Evolutionary conservation across 2,797 vertebrate species (phyloP).

Genomic region (Miichthys miiuy): DNA sequence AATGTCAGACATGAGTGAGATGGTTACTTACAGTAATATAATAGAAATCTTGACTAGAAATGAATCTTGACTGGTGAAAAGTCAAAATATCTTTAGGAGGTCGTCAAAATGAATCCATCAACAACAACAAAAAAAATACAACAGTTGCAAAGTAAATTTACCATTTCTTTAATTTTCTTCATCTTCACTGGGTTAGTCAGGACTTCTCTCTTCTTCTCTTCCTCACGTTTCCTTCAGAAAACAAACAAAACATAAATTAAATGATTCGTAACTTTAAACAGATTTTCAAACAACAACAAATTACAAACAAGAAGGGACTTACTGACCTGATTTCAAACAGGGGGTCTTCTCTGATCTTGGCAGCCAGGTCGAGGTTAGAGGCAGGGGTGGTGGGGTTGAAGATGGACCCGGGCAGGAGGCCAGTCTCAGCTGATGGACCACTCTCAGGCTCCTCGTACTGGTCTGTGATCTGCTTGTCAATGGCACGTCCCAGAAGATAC

Average conservation of each 20-base stretch:
- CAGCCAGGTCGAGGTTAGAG: constrained; percentile 92
- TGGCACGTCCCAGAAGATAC: constrained; percentile 94
- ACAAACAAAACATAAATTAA: constrained; percentile 22
- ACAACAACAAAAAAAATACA: background rate
- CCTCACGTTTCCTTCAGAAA: constrained; percentile 90
- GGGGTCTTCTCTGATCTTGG: constrained; percentile 96
- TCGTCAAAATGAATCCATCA: fast-evolving
- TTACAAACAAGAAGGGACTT: background rate
- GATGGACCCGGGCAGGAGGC: constrained; percentile 95
- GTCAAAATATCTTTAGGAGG: background rate
- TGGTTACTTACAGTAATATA: background rate
- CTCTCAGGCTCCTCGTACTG: constrained; percentile 91
- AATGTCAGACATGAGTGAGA: background rate
- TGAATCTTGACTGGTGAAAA: too few relatives aligned
- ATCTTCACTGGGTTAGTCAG: constrained; percentile 97
- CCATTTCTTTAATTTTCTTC: constrained; percentile 97
- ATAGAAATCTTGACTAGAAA: background rate
- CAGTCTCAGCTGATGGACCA: constrained; percentile 90
- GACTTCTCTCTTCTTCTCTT: constrained; percentile 95
- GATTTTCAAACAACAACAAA: background rate
- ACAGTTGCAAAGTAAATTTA: constrained; percentile 54
- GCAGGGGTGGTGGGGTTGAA: constrained; percentile 86
- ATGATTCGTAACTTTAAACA: background rate
- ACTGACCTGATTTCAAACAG: constrained; percentile 94
- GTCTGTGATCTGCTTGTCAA: constrained; percentile 94